Evolutionary conservation across 2,113 vertebrate genomes (phyloP).

Genomic region (Chauna torquata): DNA sequence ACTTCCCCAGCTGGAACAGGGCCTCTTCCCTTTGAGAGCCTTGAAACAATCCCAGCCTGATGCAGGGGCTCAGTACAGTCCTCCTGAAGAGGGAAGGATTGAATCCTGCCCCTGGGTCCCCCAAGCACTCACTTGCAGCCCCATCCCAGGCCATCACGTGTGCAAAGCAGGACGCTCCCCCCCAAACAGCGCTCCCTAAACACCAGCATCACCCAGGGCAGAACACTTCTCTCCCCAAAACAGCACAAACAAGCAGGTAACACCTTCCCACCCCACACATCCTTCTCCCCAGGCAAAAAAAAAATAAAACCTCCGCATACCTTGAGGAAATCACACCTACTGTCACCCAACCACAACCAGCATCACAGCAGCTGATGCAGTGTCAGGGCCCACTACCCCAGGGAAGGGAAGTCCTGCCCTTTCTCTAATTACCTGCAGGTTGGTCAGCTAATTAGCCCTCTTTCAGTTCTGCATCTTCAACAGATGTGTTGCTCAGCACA

Average conservation of each 20-base stretch:
- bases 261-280: fast-evolving
- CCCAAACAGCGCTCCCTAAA: fast-evolving
- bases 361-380: fast-evolving
- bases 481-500: not conserved
- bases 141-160: fast-evolving
- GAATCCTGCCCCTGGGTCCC: fast-evolving
- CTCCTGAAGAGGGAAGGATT: not conserved
- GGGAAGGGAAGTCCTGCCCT: not conserved
- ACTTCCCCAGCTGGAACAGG: not conserved
- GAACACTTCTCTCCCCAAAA: fast-evolving
- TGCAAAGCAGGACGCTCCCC: too few species aligned
- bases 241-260: not conserved
- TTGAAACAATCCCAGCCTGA: not conserved
- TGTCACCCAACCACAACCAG: not conserved
- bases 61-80: fast-evolving
- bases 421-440: not conserved
- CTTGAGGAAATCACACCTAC: fast-evolving
- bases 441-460: not conserved
- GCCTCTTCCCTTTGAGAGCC: not conserved
- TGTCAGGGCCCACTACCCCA: not conserved
- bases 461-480: not conserved
- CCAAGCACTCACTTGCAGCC: not conserved
- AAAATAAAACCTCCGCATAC: fast-evolving
- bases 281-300: fast-evolving
- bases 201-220: not conserved